Conservation (phyloP, 2,113 vertebrate genomes). For the Rafetus swinhoei region DNA sequence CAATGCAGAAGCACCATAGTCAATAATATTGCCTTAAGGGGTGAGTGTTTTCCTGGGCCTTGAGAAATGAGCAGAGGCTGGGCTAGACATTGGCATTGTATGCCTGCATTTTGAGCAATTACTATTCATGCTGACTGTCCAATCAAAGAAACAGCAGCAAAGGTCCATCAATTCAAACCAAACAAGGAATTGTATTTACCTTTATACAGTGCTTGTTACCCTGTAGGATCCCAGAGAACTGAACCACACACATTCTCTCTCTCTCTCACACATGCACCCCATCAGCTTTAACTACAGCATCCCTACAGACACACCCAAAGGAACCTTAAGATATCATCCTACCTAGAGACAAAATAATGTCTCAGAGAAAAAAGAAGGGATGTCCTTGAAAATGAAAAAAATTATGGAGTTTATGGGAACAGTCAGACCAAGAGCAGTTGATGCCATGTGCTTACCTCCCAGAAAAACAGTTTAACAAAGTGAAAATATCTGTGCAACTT, state of each 20-base stretch:
- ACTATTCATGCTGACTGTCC: background rate
- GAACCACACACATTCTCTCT: background rate
- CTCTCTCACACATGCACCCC: fast-evolving
- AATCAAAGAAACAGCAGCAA: constrained; percentile 27
- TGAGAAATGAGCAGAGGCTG: constrained; percentile 12
- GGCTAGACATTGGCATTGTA: background rate
- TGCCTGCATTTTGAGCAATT: background rate
- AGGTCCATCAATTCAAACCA: constrained; percentile 34
- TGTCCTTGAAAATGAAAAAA: background rate
- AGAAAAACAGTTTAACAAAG: background rate
- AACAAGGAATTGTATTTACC: constrained; percentile 20
- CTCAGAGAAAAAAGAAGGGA: background rate
- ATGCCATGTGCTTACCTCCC: background rate
- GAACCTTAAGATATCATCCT: constrained; percentile 21
- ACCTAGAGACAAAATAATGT: background rate
- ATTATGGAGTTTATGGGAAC: background rate
- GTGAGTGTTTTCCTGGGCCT: background rate
- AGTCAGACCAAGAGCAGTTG: background rate
- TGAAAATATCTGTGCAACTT: constrained; percentile 13
- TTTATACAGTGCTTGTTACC: constrained; percentile 29
- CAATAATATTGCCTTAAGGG: background rate
- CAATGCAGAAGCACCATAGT: background rate
- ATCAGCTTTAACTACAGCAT: background rate
- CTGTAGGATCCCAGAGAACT: constrained; percentile 18
- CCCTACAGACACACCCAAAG: background rate